Conservation (phyloP, 2,113 vertebrate species). For the Upupa epops region DNA sequence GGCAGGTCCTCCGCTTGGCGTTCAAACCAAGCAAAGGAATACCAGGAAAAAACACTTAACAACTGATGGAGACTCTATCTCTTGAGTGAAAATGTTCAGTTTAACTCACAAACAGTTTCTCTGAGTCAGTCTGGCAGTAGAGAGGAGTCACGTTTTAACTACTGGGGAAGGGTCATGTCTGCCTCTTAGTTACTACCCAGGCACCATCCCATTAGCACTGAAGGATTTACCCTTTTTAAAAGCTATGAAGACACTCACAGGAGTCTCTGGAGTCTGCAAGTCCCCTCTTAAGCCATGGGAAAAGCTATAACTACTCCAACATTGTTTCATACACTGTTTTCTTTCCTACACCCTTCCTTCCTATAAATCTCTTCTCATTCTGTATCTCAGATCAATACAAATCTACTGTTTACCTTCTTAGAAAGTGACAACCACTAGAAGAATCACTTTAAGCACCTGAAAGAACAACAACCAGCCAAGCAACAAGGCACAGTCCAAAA, state of each 20-base stretch:
- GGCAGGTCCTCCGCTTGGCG: background rate
- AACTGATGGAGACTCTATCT: background rate
- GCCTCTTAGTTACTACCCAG: background rate
- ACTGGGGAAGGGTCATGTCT: background rate
- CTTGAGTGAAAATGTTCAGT: background rate
- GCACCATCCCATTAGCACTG: background rate
- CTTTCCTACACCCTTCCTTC: background rate
- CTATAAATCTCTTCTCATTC: background rate
- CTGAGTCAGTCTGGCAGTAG: background rate
- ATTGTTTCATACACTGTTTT: background rate
- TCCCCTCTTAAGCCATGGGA: background rate
- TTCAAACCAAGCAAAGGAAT: background rate
- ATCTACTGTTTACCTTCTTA: background rate
- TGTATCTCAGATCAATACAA: background rate
- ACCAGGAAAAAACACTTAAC: background rate
- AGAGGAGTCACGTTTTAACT: background rate
- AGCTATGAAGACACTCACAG: background rate
- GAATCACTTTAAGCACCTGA: background rate
- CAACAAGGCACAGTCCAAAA: background rate
- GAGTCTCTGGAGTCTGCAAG: background rate
- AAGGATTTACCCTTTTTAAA: slow-evolving; percentile 2
- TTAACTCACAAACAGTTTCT: background rate
- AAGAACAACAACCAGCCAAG: background rate
- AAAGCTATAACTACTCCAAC: background rate
- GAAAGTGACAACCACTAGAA: background rate